Percentiles rank a stretch among this genome's conserved stretches.
These are phyloP conservation scores for Rhynchomys soricoides DNA, from an alignment of 2,113 vertebrate species.

Conservation along the genomic window DNA sequence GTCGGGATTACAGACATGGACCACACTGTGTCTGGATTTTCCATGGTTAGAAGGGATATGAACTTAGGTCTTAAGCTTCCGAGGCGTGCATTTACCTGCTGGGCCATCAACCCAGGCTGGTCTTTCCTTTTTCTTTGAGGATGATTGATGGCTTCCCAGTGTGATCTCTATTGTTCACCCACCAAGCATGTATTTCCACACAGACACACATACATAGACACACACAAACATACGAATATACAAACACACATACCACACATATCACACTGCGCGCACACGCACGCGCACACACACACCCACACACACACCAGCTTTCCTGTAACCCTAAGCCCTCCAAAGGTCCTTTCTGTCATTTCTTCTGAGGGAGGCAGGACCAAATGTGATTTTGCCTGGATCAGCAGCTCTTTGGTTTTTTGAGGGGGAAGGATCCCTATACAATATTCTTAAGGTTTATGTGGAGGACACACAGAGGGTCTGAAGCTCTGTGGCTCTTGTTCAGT, in stretches of 20 bases:
- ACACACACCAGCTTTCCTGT: background rate
- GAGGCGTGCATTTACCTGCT: background rate
- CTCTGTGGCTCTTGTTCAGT: slow-evolving; percentile 61
- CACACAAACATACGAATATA: background rate
- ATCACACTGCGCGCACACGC: background rate
- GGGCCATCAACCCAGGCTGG: background rate
- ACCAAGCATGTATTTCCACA: fast-evolving
- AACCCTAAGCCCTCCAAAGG: background rate
- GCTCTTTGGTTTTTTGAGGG: background rate
- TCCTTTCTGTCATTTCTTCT: background rate
- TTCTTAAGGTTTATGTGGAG: slow-evolving; percentile 24
- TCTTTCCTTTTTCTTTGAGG: background rate
- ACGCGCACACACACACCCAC: background rate
- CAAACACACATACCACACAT: background rate
- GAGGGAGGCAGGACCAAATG: background rate
- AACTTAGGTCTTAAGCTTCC: background rate
- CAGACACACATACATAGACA: background rate
- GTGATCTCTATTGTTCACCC: background rate
- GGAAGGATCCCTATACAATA: background rate
- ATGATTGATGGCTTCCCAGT: background rate
- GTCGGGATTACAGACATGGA: background rate
- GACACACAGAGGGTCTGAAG: slow-evolving; percentile 45
- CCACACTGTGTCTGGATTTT: background rate
- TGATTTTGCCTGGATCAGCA: background rate
- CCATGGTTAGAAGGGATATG: background rate